Evolutionary conservation across 2,888 invertebrate genomes (phyloP).

Genomic region (Orchesellides sinensis): DNA sequence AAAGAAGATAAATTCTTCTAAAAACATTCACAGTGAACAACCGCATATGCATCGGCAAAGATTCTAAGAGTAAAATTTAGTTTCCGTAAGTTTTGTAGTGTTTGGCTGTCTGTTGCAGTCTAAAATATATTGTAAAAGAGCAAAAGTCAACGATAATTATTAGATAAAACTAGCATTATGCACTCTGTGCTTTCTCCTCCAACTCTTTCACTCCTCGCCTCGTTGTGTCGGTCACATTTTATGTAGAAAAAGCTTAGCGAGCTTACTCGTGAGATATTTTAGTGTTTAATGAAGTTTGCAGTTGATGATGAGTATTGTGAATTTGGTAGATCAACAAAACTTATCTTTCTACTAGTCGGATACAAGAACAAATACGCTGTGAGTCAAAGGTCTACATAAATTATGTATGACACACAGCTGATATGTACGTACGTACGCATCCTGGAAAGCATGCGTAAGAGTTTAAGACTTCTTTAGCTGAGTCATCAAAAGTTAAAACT

Average conservation of each 20-base stretch:
- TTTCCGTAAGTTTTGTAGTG: not conserved
- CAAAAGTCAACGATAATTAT: constrained; percentile 33
- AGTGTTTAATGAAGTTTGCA: not conserved
- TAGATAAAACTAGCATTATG: constrained; percentile 12
- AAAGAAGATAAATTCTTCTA: not conserved
- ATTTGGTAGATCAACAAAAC: constrained; percentile 30
- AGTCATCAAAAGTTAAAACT: too few species aligned
- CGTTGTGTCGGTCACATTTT: too few species aligned
- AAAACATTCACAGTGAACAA: not conserved
- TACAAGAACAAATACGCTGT: constrained; percentile 45
- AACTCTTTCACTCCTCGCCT: not conserved
- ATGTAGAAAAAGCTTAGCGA: not conserved
- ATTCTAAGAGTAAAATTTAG: too few species aligned
- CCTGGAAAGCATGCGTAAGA: not conserved
- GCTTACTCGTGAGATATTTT: not conserved
- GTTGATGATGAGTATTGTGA: not conserved
- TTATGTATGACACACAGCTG: constrained; percentile 48
- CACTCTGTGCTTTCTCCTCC: not conserved
- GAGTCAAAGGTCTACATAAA: constrained; percentile 60
- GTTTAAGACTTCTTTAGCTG: not conserved
- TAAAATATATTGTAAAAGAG: not conserved
- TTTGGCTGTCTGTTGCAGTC: not conserved
- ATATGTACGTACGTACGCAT: not conserved
- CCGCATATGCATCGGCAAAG: not conserved
- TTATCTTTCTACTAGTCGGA: constrained; percentile 21